phyloP scores from a whole-genome alignment of 1,140 invertebrate genomes.

The Drosophila athabasca region DNA sequence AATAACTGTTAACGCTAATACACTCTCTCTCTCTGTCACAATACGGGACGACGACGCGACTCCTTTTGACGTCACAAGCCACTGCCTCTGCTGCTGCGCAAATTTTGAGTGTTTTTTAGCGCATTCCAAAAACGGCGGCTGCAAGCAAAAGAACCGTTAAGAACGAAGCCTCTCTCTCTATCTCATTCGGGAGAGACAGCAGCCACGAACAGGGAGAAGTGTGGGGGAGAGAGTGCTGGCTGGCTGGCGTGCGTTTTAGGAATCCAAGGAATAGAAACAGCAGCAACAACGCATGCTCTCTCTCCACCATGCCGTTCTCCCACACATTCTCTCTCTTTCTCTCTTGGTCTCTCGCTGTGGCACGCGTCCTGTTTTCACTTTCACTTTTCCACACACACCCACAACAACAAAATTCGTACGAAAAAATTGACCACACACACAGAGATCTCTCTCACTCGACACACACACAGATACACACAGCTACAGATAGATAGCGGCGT shows the following conservation, averaged over 20 bases:
- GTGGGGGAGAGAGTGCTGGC: constrained; percentile 36
- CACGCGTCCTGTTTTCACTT: constrained; percentile 69
- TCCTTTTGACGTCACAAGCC: constrained; percentile 70
- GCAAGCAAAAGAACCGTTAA: constrained; percentile 37
- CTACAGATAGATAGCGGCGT: too few relatives aligned
- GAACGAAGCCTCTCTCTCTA: too few relatives aligned
- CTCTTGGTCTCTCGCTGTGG: constrained; percentile 15
- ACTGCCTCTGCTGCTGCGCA: constrained; percentile 41
- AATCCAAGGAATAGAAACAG: constrained; percentile 18
- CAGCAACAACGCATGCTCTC: constrained; percentile 48
- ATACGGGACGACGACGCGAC: constrained; percentile 33
- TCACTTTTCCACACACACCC: constrained; percentile 79
- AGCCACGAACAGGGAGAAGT: constrained; percentile 8
- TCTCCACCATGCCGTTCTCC: constrained; percentile 3
- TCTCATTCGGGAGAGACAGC: constrained; percentile 7
- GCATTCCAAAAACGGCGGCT: constrained; percentile 56
- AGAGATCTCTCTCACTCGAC: constrained; percentile 15
- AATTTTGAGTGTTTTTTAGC: constrained; percentile 52
- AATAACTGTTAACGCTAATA: constrained; percentile 15
- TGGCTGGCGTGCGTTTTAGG: too few relatives aligned
- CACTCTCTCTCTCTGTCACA: constrained; percentile 15
- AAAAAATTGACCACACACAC: constrained; percentile 25
- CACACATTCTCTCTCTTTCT: constrained; percentile 1
- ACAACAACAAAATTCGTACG: constrained; percentile 39
- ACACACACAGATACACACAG: constrained; percentile 8